Evolutionary conservation across 2,797 vertebrate genomes (phyloP), one percentile per base, ranked within the genome.

Genomic region (Valencia hispanica): DNA sequence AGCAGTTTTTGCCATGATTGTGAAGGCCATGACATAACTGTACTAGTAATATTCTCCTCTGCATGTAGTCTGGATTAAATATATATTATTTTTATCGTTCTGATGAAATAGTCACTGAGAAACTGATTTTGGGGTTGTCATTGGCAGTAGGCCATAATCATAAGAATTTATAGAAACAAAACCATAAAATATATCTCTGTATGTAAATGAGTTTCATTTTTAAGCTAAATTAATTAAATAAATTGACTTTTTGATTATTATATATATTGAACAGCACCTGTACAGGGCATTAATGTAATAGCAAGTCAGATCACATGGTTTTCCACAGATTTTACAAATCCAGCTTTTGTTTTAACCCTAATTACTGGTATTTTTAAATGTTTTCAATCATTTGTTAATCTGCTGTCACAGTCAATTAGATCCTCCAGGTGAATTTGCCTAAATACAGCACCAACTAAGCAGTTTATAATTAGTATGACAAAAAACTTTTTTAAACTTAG

Each of bases 401-500:
- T 41, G 36, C 12, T 43, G 63, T 66, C 63, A 63, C 59, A 66
- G 39, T 43, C 22, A 3, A 22, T 68, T 25, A 3, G 39, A 43
- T 68, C 25, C 39, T n/a, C 36, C 39, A 27, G 65, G 7, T 43
- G 39, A n/a, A 68, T 43, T 43, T 43, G 25, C 39, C 27, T 68
- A 66, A 12, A 68, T 22, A n/a, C 39, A 27, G 36, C 12, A 68
- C 5, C 17, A n/a, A 66, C 7, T 14, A 43, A 68, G 14, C 43
- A 27, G 5, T 41, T n/a, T 41, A 41, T 66, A 25, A 41, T 66
- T 68, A 65, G 10, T 4, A 39, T 20, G 61, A 65, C 27, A 34
- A 41, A 48, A 70, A 75, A 65, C 15, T 30, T 71, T 79, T 85
- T 80, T 47, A 34, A 70, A 72, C 79, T 63, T 68, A 85, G 78